A percentile compares a stretch with the other conserved stretches of the same genome.
These are phyloP conservation scores for Zhuqinia jingwanae DNA, from an alignment of 2,888 invertebrate species.

Conservation along the genomic window DNA sequence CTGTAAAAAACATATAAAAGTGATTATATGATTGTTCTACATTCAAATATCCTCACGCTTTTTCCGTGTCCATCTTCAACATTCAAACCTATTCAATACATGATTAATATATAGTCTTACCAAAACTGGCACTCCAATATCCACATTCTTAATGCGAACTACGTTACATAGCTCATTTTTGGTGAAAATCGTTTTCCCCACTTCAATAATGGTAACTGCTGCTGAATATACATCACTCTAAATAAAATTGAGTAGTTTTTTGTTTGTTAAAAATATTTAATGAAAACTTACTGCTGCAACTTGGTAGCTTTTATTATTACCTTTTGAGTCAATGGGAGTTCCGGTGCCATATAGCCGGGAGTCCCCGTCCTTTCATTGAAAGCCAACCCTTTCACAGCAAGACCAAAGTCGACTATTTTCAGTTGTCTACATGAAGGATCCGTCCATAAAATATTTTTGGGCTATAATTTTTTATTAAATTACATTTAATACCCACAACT, in stretches of 20 bases:
- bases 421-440: constrained; percentile 31
- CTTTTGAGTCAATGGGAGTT: constrained; percentile 47
- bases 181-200: constrained; percentile 65
- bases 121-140: constrained; percentile 23
- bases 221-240: constrained; percentile 74
- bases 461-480: too few relatives aligned
- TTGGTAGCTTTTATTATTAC: constrained; percentile 9
- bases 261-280: too few relatives aligned
- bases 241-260: background rate
- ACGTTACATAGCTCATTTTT: constrained; percentile 48
- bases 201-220: constrained; percentile 63
- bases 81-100: background rate
- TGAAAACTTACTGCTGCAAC: background rate
- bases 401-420: constrained; percentile 72
- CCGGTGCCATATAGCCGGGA: constrained; percentile 57
- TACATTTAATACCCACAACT: too few relatives aligned
- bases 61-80: background rate
- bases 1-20: constrained; percentile 46
- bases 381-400: constrained; percentile 39
- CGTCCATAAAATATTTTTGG: constrained; percentile 71
- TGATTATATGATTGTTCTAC: too few relatives aligned
- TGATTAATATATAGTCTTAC: constrained; percentile 44
- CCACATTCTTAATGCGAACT: background rate
- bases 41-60: too few relatives aligned
- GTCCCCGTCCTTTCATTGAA: constrained; percentile 55